These are phyloP conservation scores for Mamestra brassicae DNA, from an alignment of 2,888 invertebrate species.

Conservation along the genomic window DNA sequence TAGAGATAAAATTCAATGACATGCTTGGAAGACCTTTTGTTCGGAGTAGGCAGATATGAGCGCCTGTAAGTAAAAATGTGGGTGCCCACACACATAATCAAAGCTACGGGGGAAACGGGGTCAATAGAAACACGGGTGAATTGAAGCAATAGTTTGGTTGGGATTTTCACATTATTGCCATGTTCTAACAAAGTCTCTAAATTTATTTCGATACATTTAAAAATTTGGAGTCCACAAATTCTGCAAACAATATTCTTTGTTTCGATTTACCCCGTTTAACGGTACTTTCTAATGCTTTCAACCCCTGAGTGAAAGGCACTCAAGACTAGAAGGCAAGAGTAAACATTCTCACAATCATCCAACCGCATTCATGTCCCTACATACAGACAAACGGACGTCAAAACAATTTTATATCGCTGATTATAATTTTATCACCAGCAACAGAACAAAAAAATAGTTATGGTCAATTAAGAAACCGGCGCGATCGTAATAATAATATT, in stretches of 20 bases:
- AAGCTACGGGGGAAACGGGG: not conserved
- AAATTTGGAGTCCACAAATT: too few species aligned
- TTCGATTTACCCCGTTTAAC: not conserved
- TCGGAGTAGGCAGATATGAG: not conserved
- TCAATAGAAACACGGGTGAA: not conserved
- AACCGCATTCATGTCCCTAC: not conserved
- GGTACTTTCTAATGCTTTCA: not conserved
- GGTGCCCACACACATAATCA: not conserved
- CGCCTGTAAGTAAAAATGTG: not conserved
- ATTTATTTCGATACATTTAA: not conserved
- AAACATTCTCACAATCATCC: not conserved
- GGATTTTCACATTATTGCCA: not conserved
- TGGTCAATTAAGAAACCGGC: constrained; percentile 28
- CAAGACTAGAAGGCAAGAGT: too few species aligned
- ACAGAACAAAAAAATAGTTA: constrained; percentile 40
- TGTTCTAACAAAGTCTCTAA: not conserved
- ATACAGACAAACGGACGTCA: constrained; percentile 24
- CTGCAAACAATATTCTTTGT: not conserved
- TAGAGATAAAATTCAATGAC: too few species aligned
- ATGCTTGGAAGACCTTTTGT: too few species aligned
- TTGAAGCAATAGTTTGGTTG: not conserved
- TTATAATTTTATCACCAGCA: constrained; percentile 13
- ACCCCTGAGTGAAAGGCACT: too few species aligned
- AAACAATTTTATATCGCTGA: not conserved
- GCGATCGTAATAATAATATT: constrained; percentile 20